These are phyloP conservation scores for Gambusia affinis DNA, from an alignment of 2,113 vertebrate species.

Conservation along the genomic window DNA sequence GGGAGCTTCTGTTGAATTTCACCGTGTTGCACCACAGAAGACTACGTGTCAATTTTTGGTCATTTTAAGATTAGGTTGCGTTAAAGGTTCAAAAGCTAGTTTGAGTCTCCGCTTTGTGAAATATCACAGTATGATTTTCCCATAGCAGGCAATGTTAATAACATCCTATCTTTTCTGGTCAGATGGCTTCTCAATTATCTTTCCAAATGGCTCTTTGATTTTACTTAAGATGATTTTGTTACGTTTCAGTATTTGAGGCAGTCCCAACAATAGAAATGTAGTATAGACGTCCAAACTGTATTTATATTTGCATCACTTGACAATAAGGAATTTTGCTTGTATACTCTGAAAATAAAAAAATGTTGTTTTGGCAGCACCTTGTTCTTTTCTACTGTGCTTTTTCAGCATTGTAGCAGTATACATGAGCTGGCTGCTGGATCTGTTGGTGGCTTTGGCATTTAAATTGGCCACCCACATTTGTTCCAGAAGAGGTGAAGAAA, in stretches of 20 bases:
- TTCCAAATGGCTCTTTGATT: neutral
- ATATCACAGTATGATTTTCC: neutral
- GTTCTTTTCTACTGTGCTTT: no score
- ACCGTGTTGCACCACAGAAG: neutral
- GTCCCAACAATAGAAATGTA: neutral
- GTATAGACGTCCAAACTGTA: no score
- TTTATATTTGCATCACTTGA: no score
- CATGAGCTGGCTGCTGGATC: neutral
- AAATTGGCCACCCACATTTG: neutral
- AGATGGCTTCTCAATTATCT: neutral
- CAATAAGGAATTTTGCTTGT: no score
- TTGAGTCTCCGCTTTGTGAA: neutral
- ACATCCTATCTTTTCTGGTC: no score
- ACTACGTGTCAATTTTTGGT: neutral
- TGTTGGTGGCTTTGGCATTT: neutral
- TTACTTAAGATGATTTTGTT: neutral
- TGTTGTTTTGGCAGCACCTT: no score
- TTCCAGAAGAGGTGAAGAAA: no score
- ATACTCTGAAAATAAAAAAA: no score
- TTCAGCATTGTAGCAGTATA: no score
- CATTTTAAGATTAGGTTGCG: neutral
- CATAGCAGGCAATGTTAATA: no score
- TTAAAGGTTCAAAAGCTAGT: neutral
- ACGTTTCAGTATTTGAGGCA: neutral
- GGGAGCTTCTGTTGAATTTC: constrained; percentile 1